Percentiles rank a stretch among this genome's conserved stretches.
phyloP scores from a whole-genome alignment of 1,140 invertebrate species.

The Homalodisca vitripennis region DNA sequence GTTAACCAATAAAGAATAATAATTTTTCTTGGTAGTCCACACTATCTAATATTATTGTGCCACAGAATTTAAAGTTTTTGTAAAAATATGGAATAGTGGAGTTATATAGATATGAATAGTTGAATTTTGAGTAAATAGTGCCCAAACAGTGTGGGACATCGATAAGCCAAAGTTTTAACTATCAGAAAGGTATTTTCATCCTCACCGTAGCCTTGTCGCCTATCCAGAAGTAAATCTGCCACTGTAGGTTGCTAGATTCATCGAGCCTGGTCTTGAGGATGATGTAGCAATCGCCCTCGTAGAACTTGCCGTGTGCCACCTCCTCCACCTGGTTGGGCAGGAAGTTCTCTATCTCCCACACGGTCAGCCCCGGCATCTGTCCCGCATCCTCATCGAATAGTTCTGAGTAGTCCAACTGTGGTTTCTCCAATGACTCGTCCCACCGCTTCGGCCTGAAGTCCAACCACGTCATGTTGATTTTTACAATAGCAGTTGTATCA shows the following conservation, averaged over 20 bases:
- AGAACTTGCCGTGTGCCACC: conserved; percentile 94
- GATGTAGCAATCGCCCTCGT: conserved; percentile 99
- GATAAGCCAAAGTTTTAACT: no score
- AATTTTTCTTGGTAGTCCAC: no score
- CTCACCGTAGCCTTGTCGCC: conserved; percentile 90
- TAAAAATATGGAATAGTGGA: no score
- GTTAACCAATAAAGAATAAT: no score
- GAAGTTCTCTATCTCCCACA: conserved; percentile 99
- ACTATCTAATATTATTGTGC: no score
- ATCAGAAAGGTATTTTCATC: no score
- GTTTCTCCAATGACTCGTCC: conserved; percentile 94
- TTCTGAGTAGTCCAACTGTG: conserved; percentile 97
- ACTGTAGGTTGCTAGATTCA: conserved; percentile 80
- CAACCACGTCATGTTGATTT: no score
- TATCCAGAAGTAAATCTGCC: conserved; percentile 99
- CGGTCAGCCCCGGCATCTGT: conserved; percentile 79
- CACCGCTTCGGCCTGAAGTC: conserved; percentile 79
- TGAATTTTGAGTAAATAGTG: no score
- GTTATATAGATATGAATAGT: no score
- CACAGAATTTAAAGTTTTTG: no score
- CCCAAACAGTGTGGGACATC: no score
- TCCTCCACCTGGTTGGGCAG: conserved; percentile 75
- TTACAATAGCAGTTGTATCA: no score
- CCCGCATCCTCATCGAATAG: conserved; percentile 98
- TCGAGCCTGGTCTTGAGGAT: conserved; percentile 90